Conservation (phyloP, 2,888 invertebrate genomes). For the Biston betularia region DNA sequence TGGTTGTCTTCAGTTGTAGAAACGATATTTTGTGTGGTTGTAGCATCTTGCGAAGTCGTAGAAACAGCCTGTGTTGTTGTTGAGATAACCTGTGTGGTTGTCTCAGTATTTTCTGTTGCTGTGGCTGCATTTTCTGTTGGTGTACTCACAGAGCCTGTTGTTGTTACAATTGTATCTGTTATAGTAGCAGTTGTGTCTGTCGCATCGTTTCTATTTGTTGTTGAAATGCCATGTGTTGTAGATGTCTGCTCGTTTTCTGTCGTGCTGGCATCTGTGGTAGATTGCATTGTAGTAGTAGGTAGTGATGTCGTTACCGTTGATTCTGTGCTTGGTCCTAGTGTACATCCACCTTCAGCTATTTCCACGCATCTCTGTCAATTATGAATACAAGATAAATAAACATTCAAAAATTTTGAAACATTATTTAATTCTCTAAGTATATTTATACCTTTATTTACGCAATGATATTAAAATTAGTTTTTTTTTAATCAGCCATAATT, state of each 20-base stretch:
- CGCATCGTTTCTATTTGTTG: background rate
- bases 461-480: too few relatives aligned
- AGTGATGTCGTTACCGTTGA: background rate
- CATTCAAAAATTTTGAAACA: too few relatives aligned
- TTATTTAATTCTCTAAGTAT: too few relatives aligned
- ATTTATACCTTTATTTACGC: too few relatives aligned
- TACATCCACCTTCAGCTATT: slow-evolving; percentile 53
- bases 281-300: background rate
- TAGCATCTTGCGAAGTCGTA: background rate
- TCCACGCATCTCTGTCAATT: slow-evolving; percentile 45
- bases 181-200: background rate
- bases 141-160: background rate
- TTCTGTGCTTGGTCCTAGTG: slow-evolving; percentile 29
- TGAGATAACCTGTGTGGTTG: background rate
- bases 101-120: background rate
- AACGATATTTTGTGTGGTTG: background rate
- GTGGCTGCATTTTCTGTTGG: background rate
- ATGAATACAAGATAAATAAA: background rate
- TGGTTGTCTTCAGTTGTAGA: slow-evolving; percentile 8
- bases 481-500: too few relatives aligned
- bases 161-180: background rate
- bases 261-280: background rate
- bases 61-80: background rate
- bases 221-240: background rate
- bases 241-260: background rate